Evolutionary conservation across 2,113 vertebrate genomes (phyloP).

Genomic region (Boulengeromyrus knoepffleri): DNA sequence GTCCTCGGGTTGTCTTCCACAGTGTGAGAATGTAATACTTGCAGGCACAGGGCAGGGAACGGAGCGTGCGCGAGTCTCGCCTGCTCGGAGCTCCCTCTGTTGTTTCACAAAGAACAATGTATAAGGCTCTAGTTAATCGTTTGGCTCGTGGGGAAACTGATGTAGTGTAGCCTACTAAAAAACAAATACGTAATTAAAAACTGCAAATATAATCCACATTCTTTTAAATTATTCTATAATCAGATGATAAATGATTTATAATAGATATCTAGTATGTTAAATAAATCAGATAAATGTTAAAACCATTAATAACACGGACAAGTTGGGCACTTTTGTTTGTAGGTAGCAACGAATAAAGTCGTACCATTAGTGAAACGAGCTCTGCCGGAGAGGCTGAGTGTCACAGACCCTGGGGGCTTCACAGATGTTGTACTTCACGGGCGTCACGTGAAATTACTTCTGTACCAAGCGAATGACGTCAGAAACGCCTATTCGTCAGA

Average conservation of each 20-base stretch:
- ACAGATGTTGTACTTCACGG: not conserved
- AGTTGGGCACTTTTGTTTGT: constrained; percentile 23
- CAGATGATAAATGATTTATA: not conserved
- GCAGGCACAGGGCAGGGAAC: not conserved
- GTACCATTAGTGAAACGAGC: not conserved
- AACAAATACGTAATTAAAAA: not conserved
- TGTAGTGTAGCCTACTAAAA: not conserved
- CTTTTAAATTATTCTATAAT: not conserved
- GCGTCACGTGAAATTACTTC: not conserved
- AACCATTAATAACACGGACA: not conserved
- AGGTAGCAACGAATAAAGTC: not conserved
- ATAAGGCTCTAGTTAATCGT: not conserved
- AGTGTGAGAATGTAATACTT: not conserved
- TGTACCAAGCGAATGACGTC: not conserved
- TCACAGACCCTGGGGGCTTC: not conserved
- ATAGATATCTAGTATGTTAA: not conserved
- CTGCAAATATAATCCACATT: not conserved
- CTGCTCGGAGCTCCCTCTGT: constrained; percentile 45
- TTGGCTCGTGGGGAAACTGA: not conserved
- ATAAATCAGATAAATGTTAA: not conserved
- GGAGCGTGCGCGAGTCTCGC: not conserved
- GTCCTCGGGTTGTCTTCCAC: not conserved
- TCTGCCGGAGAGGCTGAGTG: not conserved
- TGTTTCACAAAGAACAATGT: constrained; percentile 21
- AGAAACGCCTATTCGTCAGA: not conserved